Evolutionary conservation across 2,797 vertebrate species (phyloP).

Genomic region (Coracias cyanogaster): DNA sequence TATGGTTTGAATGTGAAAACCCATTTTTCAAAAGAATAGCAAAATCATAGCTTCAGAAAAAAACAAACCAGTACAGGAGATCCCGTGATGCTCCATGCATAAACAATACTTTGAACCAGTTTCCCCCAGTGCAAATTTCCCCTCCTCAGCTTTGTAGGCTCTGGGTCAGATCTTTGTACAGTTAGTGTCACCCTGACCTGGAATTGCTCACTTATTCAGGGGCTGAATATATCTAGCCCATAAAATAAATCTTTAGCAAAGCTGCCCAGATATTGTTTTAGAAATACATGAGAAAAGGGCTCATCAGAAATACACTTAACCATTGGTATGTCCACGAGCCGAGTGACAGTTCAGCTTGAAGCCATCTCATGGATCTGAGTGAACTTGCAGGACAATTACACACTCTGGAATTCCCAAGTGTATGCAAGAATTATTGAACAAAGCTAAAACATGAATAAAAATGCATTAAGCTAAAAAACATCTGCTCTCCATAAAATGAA

Average conservation of each 20-base stretch:
- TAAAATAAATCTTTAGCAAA: slow-evolving; percentile 26
- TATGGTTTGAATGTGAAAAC: not conserved
- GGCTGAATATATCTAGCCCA: not conserved
- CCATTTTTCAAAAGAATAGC: not conserved
- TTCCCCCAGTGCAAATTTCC: not conserved
- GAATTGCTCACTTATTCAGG: not conserved
- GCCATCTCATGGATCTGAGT: slow-evolving; percentile 12
- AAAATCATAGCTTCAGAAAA: not conserved
- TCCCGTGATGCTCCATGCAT: not conserved
- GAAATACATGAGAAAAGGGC: not conserved
- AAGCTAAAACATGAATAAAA: slow-evolving; percentile 69
- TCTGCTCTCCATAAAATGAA: slow-evolving; percentile 65
- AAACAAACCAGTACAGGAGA: not conserved
- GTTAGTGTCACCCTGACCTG: not conserved
- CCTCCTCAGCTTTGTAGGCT: not conserved
- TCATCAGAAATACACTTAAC: not conserved
- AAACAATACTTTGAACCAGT: not conserved
- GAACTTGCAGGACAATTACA: slow-evolving; percentile 63
- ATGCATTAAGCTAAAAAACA: slow-evolving; percentile 64
- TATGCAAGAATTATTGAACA: slow-evolving; percentile 64
- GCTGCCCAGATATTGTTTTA: not conserved
- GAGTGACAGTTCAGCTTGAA: slow-evolving; percentile 52
- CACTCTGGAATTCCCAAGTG: slow-evolving; percentile 41
- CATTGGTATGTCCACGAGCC: slow-evolving; percentile 5
- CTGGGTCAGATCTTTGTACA: not conserved